Percentiles rank a stretch among this genome's conserved stretches.
Evolutionary conservation across 2,797 vertebrate genomes (phyloP).

Genomic region (Moxostoma hubbsi): DNA sequence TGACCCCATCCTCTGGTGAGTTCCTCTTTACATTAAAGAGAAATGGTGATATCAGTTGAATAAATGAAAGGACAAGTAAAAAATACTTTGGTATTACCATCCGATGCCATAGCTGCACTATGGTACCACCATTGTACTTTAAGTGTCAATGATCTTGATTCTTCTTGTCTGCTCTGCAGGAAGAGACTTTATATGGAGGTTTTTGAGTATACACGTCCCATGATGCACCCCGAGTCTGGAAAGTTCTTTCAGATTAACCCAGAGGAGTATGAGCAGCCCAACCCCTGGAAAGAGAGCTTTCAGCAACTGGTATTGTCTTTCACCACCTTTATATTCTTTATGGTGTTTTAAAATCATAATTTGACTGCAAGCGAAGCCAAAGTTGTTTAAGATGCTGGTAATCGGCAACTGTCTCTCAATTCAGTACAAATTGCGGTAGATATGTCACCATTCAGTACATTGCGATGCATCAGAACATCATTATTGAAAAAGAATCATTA

Average conservation of each 20-base stretch:
- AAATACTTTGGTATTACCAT: too few species aligned
- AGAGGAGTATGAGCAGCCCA: conserved; percentile 96
- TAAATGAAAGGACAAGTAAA: too few species aligned
- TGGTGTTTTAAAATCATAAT: too few species aligned
- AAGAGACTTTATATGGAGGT: conserved; percentile 99
- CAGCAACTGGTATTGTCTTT: conserved; percentile 89
- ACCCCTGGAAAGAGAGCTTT: conserved; percentile 99
- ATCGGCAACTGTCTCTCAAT: too few species aligned
- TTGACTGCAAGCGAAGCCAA: too few species aligned
- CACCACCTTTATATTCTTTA: too few species aligned
- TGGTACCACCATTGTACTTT: background rate
- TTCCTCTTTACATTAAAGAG: background rate
- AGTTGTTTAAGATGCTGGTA: too few species aligned
- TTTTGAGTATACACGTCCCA: conserved; percentile 97
- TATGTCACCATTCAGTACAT: too few species aligned
- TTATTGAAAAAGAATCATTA: background rate
- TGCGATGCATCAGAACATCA: too few species aligned
- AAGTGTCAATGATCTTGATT: background rate
- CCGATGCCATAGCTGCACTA: too few species aligned
- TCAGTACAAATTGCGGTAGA: too few species aligned
- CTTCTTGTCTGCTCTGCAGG: conserved; percentile 72
- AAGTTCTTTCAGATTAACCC: conserved; percentile 99
- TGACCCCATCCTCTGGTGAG: conserved; percentile 98
- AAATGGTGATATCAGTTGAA: conserved; percentile 25
- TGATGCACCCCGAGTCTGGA: conserved; percentile 99